phyloP scores from a whole-genome alignment of 2,797 vertebrate genomes.

The Peromyscus attwateri region DNA sequence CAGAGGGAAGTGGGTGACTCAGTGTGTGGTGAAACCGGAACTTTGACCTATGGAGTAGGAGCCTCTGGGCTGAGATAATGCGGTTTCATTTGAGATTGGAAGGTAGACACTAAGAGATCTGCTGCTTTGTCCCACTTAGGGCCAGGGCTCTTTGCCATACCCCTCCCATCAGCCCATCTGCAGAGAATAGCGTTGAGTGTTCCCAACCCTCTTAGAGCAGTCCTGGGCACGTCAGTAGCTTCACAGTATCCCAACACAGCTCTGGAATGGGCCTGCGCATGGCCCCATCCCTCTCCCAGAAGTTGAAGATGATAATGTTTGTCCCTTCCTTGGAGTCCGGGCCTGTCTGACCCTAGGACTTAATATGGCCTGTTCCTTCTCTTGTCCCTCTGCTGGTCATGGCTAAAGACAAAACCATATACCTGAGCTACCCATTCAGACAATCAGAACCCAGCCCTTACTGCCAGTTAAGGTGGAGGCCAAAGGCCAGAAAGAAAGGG shows the following conservation, averaged over 20 bases:
- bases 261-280: background rate
- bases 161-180: background rate
- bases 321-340: background rate
- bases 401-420: background rate
- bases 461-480: background rate
- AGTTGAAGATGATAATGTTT: background rate
- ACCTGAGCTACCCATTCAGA: background rate
- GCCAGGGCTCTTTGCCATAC: background rate
- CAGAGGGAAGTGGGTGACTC: background rate
- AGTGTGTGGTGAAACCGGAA: background rate
- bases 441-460: background rate
- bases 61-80: background rate
- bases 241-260: background rate
- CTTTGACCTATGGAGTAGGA: background rate
- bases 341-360: background rate
- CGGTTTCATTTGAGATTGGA: background rate
- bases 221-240: background rate
- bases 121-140: background rate
- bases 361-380: background rate
- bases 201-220: background rate
- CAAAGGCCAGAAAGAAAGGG: background rate
- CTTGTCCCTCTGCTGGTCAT: background rate
- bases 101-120: background rate
- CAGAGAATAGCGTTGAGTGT: background rate
- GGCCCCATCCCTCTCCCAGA: background rate